Evolutionary conservation across 2,888 invertebrate species (phyloP).

Genomic region (Salticus scenicus): DNA sequence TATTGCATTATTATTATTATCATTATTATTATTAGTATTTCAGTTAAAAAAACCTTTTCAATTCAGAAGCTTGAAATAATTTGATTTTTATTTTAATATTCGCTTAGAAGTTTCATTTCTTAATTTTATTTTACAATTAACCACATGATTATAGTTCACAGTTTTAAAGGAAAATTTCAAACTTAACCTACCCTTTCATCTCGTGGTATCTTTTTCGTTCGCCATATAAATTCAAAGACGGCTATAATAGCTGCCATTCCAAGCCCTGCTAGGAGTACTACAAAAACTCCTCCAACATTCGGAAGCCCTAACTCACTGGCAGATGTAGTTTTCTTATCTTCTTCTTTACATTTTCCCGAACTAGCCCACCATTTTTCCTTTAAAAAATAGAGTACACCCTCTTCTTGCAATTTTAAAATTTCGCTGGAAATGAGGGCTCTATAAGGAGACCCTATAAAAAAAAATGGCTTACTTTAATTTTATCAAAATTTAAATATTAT

Average conservation of each 20-base stretch:
- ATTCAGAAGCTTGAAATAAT: too few relatives aligned
- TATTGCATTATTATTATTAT: too few relatives aligned
- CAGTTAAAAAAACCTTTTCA: too few relatives aligned
- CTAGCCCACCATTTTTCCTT: constrained; percentile 97
- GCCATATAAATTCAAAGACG: constrained; percentile 96
- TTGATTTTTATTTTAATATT: too few relatives aligned
- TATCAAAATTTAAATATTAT: too few relatives aligned
- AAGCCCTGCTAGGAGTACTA: constrained; percentile 94
- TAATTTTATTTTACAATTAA: too few relatives aligned
- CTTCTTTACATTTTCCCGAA: constrained; percentile 78
- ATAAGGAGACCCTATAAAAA: constrained; percentile 88
- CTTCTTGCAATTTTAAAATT: constrained; percentile 95
- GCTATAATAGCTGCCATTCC: constrained; percentile 94
- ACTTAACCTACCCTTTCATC: constrained; percentile 86
- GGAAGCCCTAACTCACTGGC: constrained; percentile 85
- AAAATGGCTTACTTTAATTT: too few relatives aligned
- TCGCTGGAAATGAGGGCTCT: constrained; percentile 94
- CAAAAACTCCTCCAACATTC: constrained; percentile 96
- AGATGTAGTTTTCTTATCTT: constrained; percentile 72
- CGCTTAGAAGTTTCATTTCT: too few relatives aligned
- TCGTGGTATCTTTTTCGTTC: constrained; percentile 92
- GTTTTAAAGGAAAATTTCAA: too few relatives aligned
- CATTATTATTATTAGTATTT: too few relatives aligned
- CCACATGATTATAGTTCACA: too few relatives aligned
- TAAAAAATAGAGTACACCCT: constrained; percentile 85